phyloP scores from a whole-genome alignment of 2,113 vertebrate genomes.

The Daphoenositta chrysoptera region DNA sequence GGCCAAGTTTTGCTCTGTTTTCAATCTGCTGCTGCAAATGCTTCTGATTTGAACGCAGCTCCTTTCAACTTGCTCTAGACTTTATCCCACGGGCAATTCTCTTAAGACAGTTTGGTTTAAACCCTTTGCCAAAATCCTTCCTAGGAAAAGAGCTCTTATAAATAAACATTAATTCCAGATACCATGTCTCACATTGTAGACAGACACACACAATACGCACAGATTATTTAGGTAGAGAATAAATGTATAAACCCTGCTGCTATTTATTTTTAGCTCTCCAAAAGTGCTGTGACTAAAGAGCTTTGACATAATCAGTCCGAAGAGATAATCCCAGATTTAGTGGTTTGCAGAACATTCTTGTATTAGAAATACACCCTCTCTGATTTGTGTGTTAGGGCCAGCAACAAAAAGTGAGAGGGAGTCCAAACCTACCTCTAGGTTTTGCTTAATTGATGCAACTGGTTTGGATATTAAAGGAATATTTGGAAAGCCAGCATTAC shows the following conservation, averaged over 20 bases:
- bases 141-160: conserved; percentile 39
- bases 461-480: conserved; percentile 10
- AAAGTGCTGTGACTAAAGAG: conserved; percentile 66
- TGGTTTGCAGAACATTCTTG: conserved; percentile 69
- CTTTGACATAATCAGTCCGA: conserved; percentile 73
- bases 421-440: background rate
- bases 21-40: background rate
- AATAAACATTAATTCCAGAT: conserved; percentile 29
- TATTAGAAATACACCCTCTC: conserved; percentile 65
- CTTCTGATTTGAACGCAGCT: background rate
- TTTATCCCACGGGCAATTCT: background rate
- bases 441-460: conserved; percentile 33
- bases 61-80: background rate
- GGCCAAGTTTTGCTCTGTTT: background rate
- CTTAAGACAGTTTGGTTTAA: background rate
- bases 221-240: conserved; percentile 36
- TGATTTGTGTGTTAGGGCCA: conserved; percentile 31
- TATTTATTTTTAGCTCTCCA: conserved; percentile 62
- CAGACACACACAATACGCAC: background rate
- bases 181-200: background rate
- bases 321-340: conserved; percentile 75
- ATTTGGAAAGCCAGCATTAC: background rate
- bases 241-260: background rate
- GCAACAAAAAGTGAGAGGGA: conserved; percentile 28
- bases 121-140: background rate